Evolutionary conservation across 1,140 invertebrate genomes (phyloP).

Genomic region (Anastrepha ludens): DNA sequence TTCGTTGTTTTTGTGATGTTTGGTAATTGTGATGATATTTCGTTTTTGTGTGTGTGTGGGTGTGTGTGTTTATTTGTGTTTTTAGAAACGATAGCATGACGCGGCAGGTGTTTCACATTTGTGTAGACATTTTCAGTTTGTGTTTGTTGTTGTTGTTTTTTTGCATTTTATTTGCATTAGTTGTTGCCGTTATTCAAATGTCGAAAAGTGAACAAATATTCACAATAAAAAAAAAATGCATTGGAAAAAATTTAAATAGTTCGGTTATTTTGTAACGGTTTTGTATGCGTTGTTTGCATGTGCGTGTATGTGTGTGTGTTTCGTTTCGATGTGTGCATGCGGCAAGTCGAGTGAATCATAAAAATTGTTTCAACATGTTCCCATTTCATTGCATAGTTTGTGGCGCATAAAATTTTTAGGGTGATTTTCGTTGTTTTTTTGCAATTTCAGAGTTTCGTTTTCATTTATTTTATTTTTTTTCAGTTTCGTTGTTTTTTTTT

Average conservation of each 20-base stretch:
- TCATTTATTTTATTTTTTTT: neutral
- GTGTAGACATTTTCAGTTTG: neutral
- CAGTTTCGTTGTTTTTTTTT: neutral
- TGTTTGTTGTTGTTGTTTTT: neutral
- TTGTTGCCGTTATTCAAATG: slow-evolving; percentile 25
- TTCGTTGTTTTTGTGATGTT: slow-evolving; percentile 7
- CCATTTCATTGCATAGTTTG: slow-evolving; percentile 42
- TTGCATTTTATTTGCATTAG: neutral
- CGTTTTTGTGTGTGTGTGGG: neutral
- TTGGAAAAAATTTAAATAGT: neutral
- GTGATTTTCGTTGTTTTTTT: neutral
- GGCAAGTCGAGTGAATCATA: slow-evolving; percentile 19
- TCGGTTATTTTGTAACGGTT: slow-evolving; percentile 20
- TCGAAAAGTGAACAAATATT: neutral
- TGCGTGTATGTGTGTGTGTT: neutral
- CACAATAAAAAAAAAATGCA: neutral
- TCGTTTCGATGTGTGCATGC: neutral
- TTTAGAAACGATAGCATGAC: neutral
- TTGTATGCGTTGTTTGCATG: neutral
- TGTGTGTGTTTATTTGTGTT: neutral
- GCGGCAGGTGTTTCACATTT: slow-evolving; percentile 30
- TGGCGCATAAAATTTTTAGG: neutral
- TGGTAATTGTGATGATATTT: neutral
- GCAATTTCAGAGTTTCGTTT: neutral
- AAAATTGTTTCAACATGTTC: neutral